phyloP scores from a whole-genome alignment of 1,140 invertebrate genomes.

The Lamellibrachia luymesi region DNA sequence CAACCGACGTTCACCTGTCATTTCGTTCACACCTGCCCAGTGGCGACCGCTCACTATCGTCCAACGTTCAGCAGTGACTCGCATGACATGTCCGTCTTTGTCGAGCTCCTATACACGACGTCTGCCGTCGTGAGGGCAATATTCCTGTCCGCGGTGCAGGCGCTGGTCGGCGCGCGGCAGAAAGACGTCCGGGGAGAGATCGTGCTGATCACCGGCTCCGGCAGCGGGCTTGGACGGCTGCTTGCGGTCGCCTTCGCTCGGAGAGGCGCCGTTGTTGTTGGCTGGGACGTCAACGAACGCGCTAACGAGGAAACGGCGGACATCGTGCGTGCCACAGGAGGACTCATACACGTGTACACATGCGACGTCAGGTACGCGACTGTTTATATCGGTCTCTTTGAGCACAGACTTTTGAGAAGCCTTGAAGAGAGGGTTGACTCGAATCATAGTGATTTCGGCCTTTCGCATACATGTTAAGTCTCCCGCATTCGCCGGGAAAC shows the following conservation, averaged over 20 bases:
- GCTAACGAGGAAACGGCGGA: constrained; percentile 74
- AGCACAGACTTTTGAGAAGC: neutral
- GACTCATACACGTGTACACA: constrained; percentile 58
- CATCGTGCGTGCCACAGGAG: constrained; percentile 68
- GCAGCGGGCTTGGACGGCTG: constrained; percentile 82
- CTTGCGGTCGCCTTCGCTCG: constrained; percentile 76
- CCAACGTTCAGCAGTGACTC: neutral
- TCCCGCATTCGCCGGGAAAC: too few species aligned
- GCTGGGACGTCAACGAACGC: constrained; percentile 84
- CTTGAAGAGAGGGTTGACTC: too few species aligned
- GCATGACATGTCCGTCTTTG: constrained; percentile 33
- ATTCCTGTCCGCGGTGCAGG: constrained; percentile 34
- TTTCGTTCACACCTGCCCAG: neutral
- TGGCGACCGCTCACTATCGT: neutral
- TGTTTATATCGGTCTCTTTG: neutral
- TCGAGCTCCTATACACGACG: constrained; percentile 37
- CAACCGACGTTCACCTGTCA: neutral
- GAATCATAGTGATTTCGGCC: too few species aligned
- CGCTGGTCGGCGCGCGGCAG: constrained; percentile 38
- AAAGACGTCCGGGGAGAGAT: constrained; percentile 71
- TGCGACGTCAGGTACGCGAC: constrained; percentile 63
- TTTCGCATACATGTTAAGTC: too few species aligned
- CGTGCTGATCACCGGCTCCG: constrained; percentile 31
- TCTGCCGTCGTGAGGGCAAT: constrained; percentile 38
- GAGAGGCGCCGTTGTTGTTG: constrained; percentile 75